Evolutionary conservation across 2,888 invertebrate genomes (phyloP).

Genomic region (Isotomurus palustris): DNA sequence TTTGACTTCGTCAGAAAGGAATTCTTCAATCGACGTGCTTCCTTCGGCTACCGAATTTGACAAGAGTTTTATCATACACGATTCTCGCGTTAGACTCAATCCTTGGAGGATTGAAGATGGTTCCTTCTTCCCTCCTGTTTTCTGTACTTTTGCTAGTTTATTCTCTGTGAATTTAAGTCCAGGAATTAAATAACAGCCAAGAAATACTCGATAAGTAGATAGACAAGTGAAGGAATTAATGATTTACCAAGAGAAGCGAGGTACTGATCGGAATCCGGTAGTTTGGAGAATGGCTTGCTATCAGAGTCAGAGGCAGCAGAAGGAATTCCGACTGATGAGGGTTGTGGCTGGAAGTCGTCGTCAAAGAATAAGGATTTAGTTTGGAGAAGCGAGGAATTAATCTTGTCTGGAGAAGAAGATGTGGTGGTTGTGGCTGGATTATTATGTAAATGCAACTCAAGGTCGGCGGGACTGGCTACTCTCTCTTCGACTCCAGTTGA

Average conservation of each 20-base stretch:
- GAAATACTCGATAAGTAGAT: not conserved
- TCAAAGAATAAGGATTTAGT: conserved; percentile 35
- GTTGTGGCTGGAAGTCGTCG: conserved; percentile 38
- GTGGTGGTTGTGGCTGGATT: not conserved
- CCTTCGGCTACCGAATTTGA: conserved; percentile 50
- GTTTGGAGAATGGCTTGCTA: conserved; percentile 36
- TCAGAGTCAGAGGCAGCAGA: no score
- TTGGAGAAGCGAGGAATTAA: not conserved
- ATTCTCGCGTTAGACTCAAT: conserved; percentile 57
- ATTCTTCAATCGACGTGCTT: conserved; percentile 25
- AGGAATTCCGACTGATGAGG: no score
- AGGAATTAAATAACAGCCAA: not conserved
- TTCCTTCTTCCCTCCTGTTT: conserved; percentile 32
- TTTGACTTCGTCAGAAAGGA: conserved; percentile 48
- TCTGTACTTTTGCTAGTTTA: conserved; percentile 47
- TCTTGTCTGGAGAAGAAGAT: not conserved
- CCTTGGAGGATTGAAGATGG: conserved; percentile 58
- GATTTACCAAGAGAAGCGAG: conserved; percentile 63
- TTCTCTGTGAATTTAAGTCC: conserved; percentile 50
- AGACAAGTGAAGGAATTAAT: not conserved
- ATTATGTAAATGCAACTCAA: not conserved
- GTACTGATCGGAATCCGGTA: conserved; percentile 63
- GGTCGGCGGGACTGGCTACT: not conserved
- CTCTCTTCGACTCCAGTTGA: not conserved
- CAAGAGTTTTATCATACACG: conserved; percentile 60